Percentiles rank a stretch among this genome's conserved stretches.
These are phyloP conservation scores for Drosophila quadrilineata DNA, from an alignment of 1,140 invertebrate genomes.

Conservation along the genomic window DNA sequence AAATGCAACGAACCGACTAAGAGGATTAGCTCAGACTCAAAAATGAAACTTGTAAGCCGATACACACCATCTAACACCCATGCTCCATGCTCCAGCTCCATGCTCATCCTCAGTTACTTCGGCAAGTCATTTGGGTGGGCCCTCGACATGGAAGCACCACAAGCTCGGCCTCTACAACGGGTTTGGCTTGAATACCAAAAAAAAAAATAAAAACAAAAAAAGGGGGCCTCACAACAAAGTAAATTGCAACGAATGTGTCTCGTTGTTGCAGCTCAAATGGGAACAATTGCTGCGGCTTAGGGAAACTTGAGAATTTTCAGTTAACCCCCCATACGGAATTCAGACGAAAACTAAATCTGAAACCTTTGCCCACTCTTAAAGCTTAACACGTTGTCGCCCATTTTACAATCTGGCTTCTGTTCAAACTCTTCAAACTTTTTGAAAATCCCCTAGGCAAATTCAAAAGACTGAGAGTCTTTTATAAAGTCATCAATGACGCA, in stretches of 20 bases:
- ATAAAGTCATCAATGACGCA: no score
- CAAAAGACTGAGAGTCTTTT: no score
- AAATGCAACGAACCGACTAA: constrained; percentile 24
- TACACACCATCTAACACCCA: constrained; percentile 47
- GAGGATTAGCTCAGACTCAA: constrained; percentile 39
- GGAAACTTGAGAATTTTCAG: constrained; percentile 38
- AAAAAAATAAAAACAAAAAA: no score
- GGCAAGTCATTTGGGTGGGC: constrained; percentile 42
- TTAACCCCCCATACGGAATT: neutral
- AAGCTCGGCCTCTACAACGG: constrained; percentile 22
- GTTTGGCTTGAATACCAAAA: constrained; percentile 38
- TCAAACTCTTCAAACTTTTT: no score
- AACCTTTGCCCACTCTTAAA: constrained; percentile 1
- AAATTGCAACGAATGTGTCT: constrained; percentile 36
- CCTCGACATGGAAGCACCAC: constrained; percentile 40
- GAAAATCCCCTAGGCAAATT: no score
- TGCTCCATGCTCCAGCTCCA: neutral
- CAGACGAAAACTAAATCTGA: constrained; percentile 1
- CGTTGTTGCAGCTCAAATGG: no score
- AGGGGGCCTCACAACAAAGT: constrained; percentile 18
- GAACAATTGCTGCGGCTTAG: constrained; percentile 9
- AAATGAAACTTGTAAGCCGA: constrained; percentile 33
- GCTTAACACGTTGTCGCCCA: no score
- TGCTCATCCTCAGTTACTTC: constrained; percentile 11
- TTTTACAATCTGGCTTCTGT: no score